A percentile compares a stretch with the other conserved stretches of the same genome.
These are phyloP conservation scores for Gerosis bhagava DNA, from an alignment of 2,888 invertebrate species.

Conservation along the genomic window DNA sequence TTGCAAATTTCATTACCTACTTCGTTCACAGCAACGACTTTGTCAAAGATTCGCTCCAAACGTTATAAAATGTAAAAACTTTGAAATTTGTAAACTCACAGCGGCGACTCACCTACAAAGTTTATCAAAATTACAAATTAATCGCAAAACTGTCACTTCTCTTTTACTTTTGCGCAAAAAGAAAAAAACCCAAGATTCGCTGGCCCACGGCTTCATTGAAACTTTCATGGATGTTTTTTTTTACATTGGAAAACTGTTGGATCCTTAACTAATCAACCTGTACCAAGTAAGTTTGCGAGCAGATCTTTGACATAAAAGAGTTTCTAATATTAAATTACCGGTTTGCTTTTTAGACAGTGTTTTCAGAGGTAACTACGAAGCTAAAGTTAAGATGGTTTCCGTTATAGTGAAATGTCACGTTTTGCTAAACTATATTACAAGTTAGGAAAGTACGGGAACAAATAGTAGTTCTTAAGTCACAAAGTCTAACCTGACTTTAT, in stretches of 20 bases:
- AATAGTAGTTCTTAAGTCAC: too few relatives aligned
- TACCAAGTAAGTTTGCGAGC: slow-evolving; percentile 37
- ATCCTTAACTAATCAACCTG: slow-evolving; percentile 43
- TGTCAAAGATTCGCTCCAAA: slow-evolving; percentile 3
- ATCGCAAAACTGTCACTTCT: slow-evolving; percentile 8
- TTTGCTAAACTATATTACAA: slow-evolving; percentile 10
- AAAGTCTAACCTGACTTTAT: too few relatives aligned
- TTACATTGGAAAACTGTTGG: slow-evolving; percentile 37
- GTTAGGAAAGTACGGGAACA: too few relatives aligned
- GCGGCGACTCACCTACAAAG: not conserved
- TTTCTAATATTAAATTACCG: slow-evolving; percentile 38
- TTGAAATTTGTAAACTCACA: slow-evolving; percentile 3
- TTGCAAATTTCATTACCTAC: not conserved
- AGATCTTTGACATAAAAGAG: slow-evolving; percentile 37
- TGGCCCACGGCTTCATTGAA: slow-evolving; percentile 18
- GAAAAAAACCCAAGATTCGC: slow-evolving; percentile 20
- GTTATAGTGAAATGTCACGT: slow-evolving; percentile 10
- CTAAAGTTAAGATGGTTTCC: slow-evolving; percentile 1
- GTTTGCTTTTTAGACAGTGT: slow-evolving; percentile 17
- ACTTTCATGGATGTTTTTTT: slow-evolving; percentile 34
- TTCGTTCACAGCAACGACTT: not conserved
- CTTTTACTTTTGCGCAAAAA: slow-evolving; percentile 4
- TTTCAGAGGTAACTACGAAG: slow-evolving; percentile 3
- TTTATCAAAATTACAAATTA: slow-evolving; percentile 20
- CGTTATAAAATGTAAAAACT: slow-evolving; percentile 7